These are phyloP conservation scores for Phrynosoma blainvillii DNA, from an alignment of 2,113 vertebrate genomes.

Conservation along the genomic window DNA sequence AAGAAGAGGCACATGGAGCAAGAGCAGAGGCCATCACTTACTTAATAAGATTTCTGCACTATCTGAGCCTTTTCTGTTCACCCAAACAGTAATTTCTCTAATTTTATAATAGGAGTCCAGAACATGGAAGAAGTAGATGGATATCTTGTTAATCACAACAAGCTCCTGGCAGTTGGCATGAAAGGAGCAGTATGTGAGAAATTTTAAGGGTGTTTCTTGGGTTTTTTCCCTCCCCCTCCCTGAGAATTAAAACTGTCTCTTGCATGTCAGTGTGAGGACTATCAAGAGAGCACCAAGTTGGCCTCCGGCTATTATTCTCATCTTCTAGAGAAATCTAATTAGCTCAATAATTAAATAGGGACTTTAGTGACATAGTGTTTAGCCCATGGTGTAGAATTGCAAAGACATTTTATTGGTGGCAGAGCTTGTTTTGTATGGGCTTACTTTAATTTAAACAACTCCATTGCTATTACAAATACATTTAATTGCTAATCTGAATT, in stretches of 20 bases:
- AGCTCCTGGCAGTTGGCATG: not conserved
- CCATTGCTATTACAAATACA: slow-evolving; percentile 33
- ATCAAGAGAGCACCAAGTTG: not conserved
- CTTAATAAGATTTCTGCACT: not conserved
- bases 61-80: not conserved
- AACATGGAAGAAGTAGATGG: not conserved
- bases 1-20: not conserved
- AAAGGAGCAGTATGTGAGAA: slow-evolving; percentile 15
- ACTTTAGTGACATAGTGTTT: slow-evolving; percentile 4
- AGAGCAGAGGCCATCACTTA: not conserved
- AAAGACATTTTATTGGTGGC: not conserved
- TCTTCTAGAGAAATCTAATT: slow-evolving; percentile 29
- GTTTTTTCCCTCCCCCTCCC: too few species aligned
- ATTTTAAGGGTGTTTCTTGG: not conserved
- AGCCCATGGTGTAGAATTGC: slow-evolving; percentile 23
- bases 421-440: not conserved
- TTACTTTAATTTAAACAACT: slow-evolving; percentile 21
- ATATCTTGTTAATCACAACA: not conserved
- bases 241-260: slow-evolving; percentile 6
- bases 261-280: slow-evolving; percentile 19
- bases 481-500: slow-evolving; percentile 33
- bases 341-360: slow-evolving; percentile 19
- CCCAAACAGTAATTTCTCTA: not conserved
- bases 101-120: not conserved
- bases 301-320: slow-evolving; percentile 31